These are phyloP conservation scores for Scopus umbretta DNA, from an alignment of 2,113 vertebrate genomes.

Conservation along the genomic window DNA sequence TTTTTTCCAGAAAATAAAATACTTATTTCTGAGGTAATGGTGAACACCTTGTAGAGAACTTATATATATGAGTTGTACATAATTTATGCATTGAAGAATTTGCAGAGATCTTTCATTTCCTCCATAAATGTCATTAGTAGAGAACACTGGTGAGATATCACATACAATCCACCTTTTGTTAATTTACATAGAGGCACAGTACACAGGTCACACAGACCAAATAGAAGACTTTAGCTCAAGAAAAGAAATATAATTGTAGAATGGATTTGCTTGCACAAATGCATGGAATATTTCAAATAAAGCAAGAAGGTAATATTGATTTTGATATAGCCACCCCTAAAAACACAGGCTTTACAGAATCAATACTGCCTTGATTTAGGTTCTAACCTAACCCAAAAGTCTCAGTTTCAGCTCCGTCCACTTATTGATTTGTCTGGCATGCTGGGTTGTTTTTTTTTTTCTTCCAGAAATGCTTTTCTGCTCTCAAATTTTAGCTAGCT, in stretches of 20 bases:
- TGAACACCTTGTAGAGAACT: neutral
- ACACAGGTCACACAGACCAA: neutral
- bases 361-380: neutral
- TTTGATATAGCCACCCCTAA: neutral
- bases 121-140: neutral
- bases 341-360: neutral
- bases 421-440: constrained; percentile 24
- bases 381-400: neutral
- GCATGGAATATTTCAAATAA: neutral
- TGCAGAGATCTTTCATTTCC: neutral
- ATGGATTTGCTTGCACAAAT: neutral
- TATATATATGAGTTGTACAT: neutral
- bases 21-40: neutral
- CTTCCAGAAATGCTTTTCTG: constrained; percentile 35
- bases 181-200: neutral
- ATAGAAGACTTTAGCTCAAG: neutral
- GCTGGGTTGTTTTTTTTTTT: neutral
- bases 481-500: constrained; percentile 41
- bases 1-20: neutral
- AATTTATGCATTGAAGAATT: neutral
- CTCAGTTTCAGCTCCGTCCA: neutral
- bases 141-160: neutral
- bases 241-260: neutral
- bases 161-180: neutral
- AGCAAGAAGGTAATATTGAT: neutral